Percentiles rank a stretch among this genome's conserved stretches.
These are phyloP conservation scores for Axea sp. DNA, from an alignment of 2,888 invertebrate genomes.

Conservation along the genomic window DNA sequence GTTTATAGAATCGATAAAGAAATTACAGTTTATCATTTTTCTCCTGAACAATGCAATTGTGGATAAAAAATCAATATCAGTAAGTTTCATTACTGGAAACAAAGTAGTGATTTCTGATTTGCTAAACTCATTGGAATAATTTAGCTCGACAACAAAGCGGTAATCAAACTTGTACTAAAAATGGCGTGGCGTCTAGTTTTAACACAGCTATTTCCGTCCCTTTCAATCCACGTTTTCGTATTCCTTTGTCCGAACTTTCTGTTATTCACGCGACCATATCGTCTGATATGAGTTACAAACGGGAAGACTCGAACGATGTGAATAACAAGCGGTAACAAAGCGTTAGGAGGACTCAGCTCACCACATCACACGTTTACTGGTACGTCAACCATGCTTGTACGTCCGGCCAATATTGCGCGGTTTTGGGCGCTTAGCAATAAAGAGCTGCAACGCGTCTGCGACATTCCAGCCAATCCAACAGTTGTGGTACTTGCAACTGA, in stretches of 20 bases:
- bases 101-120: too few species aligned
- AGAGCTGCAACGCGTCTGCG: constrained; percentile 66
- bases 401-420: constrained; percentile 72
- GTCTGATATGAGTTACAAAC: constrained; percentile 58
- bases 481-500: constrained; percentile 22
- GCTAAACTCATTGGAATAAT: too few species aligned
- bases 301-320: constrained; percentile 69
- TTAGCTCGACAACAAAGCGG: constrained; percentile 3
- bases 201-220: not conserved
- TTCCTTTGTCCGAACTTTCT: constrained; percentile 57
- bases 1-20: too few species aligned
- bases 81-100: too few species aligned
- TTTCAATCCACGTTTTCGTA: constrained; percentile 35
- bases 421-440: constrained; percentile 73
- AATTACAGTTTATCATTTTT: too few species aligned
- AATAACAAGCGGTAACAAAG: constrained; percentile 69
- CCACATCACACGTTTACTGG: constrained; percentile 71
- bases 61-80: too few species aligned
- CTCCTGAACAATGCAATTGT: too few species aligned
- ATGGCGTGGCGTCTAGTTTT: constrained; percentile 24
- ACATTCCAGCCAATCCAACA: constrained; percentile 56
- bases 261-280: constrained; percentile 48
- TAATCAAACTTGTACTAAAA: constrained; percentile 32
- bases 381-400: constrained; percentile 63
- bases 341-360: constrained; percentile 63